Conservation (phyloP, 2,113 vertebrate genomes). For the Nothobranchius kuhntae region DNA sequence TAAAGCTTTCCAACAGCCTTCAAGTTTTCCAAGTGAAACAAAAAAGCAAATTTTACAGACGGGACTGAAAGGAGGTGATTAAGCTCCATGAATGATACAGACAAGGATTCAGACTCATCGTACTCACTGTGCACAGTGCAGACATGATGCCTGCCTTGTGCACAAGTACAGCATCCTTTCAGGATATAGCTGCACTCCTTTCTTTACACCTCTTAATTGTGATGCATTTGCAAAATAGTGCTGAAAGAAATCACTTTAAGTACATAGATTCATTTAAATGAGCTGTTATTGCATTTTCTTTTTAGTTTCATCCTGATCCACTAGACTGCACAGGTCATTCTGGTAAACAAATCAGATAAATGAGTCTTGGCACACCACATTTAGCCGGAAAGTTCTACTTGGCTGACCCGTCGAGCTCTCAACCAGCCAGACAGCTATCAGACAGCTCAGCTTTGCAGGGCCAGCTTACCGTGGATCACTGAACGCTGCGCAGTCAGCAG, state of each 20-base stretch:
- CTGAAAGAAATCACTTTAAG: too few species aligned
- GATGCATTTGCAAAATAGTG: not conserved
- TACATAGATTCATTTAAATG: too few species aligned
- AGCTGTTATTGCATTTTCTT: not conserved
- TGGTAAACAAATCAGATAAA: conserved; percentile 5
- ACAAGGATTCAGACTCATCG: conserved; percentile 22
- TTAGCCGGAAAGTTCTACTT: conserved; percentile 27
- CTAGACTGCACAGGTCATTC: not conserved
- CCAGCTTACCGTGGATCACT: conserved; percentile 70
- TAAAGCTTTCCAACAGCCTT: conserved; percentile 18
- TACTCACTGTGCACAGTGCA: not conserved
- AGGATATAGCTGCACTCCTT: not conserved
- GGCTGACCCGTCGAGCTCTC: conserved; percentile 34
- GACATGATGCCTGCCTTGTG: conserved; percentile 22
- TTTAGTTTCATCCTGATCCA: conserved; percentile 11
- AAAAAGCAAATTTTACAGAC: conserved; percentile 45
- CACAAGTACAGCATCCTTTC: conserved; percentile 13
- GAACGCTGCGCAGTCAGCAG: conserved; percentile 62
- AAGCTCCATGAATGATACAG: conserved; percentile 43
- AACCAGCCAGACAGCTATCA: conserved; percentile 31
- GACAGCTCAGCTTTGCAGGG: conserved; percentile 47
- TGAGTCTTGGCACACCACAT: conserved; percentile 10
- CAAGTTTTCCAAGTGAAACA: conserved; percentile 37
- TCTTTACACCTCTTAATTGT: not conserved
- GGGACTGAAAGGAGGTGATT: conserved; percentile 39